These are phyloP conservation scores for Microplitis mediator DNA, from an alignment of 1,140 invertebrate species.

Conservation along the genomic window DNA sequence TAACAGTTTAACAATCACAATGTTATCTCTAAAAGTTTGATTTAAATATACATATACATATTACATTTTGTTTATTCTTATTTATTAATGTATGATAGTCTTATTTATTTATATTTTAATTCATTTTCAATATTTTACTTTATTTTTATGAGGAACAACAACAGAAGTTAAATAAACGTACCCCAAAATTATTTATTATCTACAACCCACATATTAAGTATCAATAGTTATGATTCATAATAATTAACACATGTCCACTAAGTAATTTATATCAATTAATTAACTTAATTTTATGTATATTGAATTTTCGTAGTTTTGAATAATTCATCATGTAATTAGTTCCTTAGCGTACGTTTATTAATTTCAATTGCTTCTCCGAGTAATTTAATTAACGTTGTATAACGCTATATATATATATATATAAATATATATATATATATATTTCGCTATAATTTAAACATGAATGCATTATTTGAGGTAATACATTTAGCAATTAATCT, in stretches of 20 bases:
- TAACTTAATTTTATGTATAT: constrained; percentile 3
- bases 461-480: not conserved
- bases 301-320: not conserved
- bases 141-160: not conserved
- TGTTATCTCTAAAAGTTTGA: constrained; percentile 25
- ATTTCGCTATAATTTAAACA: not conserved
- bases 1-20: constrained; percentile 28
- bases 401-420: not conserved
- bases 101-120: constrained; percentile 10
- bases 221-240: not conserved
- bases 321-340: constrained; percentile 1
- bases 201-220: not conserved
- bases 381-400: not conserved
- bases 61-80: not conserved
- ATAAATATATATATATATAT: no score
- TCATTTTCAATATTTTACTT: not conserved
- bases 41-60: not conserved
- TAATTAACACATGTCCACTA: not conserved
- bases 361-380: constrained; percentile 10
- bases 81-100: constrained; percentile 4
- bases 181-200: not conserved
- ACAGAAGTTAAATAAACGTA: not conserved
- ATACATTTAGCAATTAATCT: constrained; percentile 1
- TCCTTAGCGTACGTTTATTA: not conserved
- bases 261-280: constrained; percentile 9